Percentiles rank a stretch among this genome's conserved stretches.
These are phyloP conservation scores for Metellina segmentata DNA, from an alignment of 2,888 invertebrate genomes.

Conservation along the genomic window DNA sequence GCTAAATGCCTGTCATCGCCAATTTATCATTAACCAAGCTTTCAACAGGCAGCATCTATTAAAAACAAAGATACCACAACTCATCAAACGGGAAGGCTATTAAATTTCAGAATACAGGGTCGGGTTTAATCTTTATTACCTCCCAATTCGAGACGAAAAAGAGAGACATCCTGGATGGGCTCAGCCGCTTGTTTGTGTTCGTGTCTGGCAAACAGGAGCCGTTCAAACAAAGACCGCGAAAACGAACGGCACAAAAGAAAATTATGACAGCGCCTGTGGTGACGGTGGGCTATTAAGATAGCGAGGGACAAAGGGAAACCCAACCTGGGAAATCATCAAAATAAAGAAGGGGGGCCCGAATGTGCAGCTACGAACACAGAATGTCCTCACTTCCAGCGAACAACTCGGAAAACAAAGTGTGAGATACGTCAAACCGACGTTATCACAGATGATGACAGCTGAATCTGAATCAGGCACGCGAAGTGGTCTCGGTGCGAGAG, in stretches of 20 bases:
- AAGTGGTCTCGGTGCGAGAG: slow-evolving; percentile 12
- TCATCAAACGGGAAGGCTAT: slow-evolving; percentile 26
- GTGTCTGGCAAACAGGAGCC: not conserved
- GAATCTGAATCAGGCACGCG: slow-evolving; percentile 74
- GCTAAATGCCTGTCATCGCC: no score
- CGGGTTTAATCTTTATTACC: slow-evolving; percentile 66
- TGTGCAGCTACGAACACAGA: slow-evolving; percentile 45
- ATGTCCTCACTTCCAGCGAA: slow-evolving; percentile 65
- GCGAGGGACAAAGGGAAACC: slow-evolving; percentile 37
- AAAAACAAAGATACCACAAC: not conserved
- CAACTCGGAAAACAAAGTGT: slow-evolving; percentile 61
- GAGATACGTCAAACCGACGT: slow-evolving; percentile 58
- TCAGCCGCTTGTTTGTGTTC: not conserved
- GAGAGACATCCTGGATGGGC: slow-evolving; percentile 25
- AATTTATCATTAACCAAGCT: not conserved
- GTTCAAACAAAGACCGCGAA: slow-evolving; percentile 24
- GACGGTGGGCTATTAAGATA: slow-evolving; percentile 58
- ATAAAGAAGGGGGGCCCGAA: slow-evolving; percentile 26
- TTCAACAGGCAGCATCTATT: slow-evolving; percentile 17
- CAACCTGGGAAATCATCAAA: slow-evolving; percentile 34
- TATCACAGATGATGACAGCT: slow-evolving; percentile 71
- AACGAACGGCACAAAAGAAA: slow-evolving; percentile 9
- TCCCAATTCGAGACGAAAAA: not conserved
- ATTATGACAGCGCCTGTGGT: not conserved
- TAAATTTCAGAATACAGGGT: slow-evolving; percentile 56